These are phyloP conservation scores for Temnothorax longispinosus DNA, from an alignment of 1,140 invertebrate genomes.

Conservation along the genomic window DNA sequence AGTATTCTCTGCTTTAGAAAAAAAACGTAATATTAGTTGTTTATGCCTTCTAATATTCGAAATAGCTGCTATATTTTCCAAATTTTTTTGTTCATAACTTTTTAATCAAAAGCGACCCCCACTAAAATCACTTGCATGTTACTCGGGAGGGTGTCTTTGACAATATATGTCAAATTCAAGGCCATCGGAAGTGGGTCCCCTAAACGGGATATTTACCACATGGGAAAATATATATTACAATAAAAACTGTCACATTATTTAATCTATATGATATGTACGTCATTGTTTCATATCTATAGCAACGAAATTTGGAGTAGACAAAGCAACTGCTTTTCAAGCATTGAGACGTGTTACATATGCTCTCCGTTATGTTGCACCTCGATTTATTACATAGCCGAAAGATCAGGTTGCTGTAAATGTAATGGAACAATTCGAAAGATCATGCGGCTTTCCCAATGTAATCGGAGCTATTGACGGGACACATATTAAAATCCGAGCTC, in stretches of 20 bases:
- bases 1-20: no score
- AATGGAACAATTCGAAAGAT: background rate
- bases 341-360: conserved; percentile 5
- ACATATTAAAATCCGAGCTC: background rate
- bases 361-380: conserved; percentile 6
- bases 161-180: no score
- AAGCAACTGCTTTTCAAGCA: background rate
- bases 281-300: conserved; percentile 11
- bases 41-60: no score
- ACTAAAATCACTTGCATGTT: no score
- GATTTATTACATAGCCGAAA: background rate
- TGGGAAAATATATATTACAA: background rate
- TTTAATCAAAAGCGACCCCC: no score
- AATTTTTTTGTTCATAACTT: no score
- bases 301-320: conserved; percentile 4
- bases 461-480: background rate
- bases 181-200: no score
- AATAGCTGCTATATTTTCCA: no score
- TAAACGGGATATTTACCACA: background rate
- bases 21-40: no score
- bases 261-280: background rate
- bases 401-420: background rate
- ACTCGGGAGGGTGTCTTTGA: no score
- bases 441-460: background rate
- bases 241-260: no score